Evolutionary conservation across 1,140 invertebrate genomes (phyloP).

Genomic region (Drosophila grimshawi): DNA sequence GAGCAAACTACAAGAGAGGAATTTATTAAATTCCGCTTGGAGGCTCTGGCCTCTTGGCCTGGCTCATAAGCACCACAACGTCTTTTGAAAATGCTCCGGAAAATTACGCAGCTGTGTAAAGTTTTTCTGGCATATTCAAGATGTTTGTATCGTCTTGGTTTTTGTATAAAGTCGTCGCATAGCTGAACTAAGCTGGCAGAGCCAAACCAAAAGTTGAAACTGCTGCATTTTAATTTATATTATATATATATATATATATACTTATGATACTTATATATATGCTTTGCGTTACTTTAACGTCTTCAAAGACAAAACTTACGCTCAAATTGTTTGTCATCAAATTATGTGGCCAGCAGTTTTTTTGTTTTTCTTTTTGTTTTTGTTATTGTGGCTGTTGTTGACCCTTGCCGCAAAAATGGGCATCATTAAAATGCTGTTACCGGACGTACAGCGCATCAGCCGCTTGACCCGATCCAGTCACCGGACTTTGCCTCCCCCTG

Average conservation of each 20-base stretch:
- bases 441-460: constrained; percentile 29
- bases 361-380: neutral
- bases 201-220: constrained; percentile 43
- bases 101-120: constrained; percentile 53
- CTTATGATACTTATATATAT: neutral
- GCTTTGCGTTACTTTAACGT: constrained; percentile 50
- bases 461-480: constrained; percentile 38
- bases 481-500: constrained; percentile 6
- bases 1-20: constrained; percentile 48
- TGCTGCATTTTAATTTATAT: constrained; percentile 2
- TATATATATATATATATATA: constrained; percentile 1
- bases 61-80: constrained; percentile 17
- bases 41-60: constrained; percentile 39
- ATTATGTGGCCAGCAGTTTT: constrained; percentile 62
- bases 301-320: constrained; percentile 64
- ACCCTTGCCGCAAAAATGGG: constrained; percentile 57
- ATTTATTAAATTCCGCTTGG: constrained; percentile 76
- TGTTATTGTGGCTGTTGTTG: constrained; percentile 39
- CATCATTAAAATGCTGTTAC: constrained; percentile 81
- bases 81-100: constrained; percentile 56
- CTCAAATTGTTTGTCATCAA: constrained; percentile 79
- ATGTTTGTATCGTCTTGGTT: constrained; percentile 54
- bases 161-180: constrained; percentile 42
- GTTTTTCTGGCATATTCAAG: constrained; percentile 69
- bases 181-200: constrained; percentile 5